Evolutionary conservation across 2,888 invertebrate species (phyloP).

Genomic region (Nomada flava): DNA sequence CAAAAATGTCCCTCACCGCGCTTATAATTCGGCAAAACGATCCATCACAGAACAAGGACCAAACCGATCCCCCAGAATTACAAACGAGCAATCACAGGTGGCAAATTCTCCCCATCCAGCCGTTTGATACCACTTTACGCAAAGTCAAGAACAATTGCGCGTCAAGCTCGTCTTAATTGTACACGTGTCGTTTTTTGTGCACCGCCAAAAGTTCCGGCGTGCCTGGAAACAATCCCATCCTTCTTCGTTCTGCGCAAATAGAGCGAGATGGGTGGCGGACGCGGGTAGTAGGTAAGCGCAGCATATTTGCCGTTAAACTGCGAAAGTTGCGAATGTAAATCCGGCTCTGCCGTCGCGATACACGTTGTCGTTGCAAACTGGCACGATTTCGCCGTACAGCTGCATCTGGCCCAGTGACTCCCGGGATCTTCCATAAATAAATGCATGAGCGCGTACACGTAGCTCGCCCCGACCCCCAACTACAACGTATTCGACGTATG

Average conservation of each 20-base stretch:
- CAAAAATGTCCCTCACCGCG: neutral
- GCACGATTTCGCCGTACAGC: constrained; percentile 62
- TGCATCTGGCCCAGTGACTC: constrained; percentile 62
- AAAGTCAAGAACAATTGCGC: neutral
- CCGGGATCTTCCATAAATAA: constrained; percentile 73
- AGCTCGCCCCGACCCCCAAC: neutral
- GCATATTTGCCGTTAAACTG: constrained; percentile 76
- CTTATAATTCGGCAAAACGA: neutral
- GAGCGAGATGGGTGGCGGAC: neutral
- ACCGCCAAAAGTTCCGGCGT: too few species aligned
- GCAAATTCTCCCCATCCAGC: neutral
- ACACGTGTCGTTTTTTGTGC: neutral
- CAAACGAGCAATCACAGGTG: neutral
- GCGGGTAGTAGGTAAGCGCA: constrained; percentile 16
- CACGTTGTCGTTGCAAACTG: constrained; percentile 64
- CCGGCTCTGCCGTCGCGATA: constrained; percentile 61
- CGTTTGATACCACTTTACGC: neutral
- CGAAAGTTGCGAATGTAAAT: constrained; percentile 82
- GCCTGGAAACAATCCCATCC: neutral
- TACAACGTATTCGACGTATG: constrained; percentile 41
- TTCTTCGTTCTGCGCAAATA: neutral
- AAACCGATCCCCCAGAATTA: neutral
- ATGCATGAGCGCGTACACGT: constrained; percentile 70
- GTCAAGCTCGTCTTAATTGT: constrained; percentile 14
- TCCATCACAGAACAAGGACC: neutral